A percentile compares a stretch with the other conserved stretches of the same genome.
These are phyloP conservation scores for Virgularia gustaviana DNA, from an alignment of 92 coral and sea anemone species.

Conservation along the genomic window DNA sequence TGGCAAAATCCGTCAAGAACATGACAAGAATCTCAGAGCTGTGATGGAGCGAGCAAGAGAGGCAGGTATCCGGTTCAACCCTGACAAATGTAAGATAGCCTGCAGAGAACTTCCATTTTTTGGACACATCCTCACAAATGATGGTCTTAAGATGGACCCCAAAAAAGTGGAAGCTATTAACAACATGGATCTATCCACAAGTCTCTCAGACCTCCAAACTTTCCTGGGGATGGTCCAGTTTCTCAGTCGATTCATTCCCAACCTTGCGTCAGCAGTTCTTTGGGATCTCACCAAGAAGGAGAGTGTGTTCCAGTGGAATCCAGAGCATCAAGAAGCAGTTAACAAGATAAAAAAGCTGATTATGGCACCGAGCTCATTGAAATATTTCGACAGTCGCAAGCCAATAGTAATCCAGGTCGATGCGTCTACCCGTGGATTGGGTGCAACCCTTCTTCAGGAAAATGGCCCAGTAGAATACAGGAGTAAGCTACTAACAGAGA, in stretches of 20 bases:
- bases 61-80: slow-evolving; percentile 34
- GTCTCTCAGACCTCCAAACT: background rate
- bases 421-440: slow-evolving; percentile 30
- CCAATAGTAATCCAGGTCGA: slow-evolving; percentile 29
- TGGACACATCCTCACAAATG: slow-evolving; percentile 25
- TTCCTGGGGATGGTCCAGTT: slow-evolving; percentile 36
- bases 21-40: slow-evolving; percentile 56
- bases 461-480: slow-evolving; percentile 25
- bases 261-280: slow-evolving; percentile 6
- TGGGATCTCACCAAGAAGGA: slow-evolving; percentile 20
- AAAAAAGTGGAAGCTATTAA: slow-evolving; percentile 9
- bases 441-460: slow-evolving; percentile 27
- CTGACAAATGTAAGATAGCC: slow-evolving; percentile 36
- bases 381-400: slow-evolving; percentile 20
- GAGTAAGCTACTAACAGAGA: slow-evolving; percentile 27
- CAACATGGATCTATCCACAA: slow-evolving; percentile 21
- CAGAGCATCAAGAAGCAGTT: slow-evolving; percentile 30
- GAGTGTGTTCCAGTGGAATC: slow-evolving; percentile 17
- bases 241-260: slow-evolving; percentile 29
- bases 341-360: slow-evolving; percentile 7
- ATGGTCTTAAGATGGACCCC: slow-evolving; percentile 27
- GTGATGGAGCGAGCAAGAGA: slow-evolving; percentile 50
- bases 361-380: slow-evolving; percentile 9
- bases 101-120: slow-evolving; percentile 40
- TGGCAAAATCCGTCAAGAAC: slow-evolving; percentile 52